Evolutionary conservation across 2,888 invertebrate species (phyloP).

Genomic region (Micropterix aruncella): DNA sequence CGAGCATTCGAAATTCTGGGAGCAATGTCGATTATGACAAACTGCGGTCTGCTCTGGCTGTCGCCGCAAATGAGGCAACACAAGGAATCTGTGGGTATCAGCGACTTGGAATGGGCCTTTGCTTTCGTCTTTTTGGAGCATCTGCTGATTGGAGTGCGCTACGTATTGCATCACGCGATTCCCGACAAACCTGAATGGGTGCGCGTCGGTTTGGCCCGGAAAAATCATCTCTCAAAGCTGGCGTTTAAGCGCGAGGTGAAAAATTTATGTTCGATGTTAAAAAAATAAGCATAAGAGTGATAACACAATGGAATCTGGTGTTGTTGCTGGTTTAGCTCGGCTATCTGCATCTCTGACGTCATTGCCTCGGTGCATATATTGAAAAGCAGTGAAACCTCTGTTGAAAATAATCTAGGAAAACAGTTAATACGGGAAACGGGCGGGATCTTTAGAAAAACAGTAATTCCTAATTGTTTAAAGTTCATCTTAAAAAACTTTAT

Average conservation of each 20-base stretch:
- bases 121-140: slow-evolving; percentile 58
- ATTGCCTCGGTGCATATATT: too few relatives aligned
- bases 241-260: slow-evolving; percentile 44
- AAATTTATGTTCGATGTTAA: too few relatives aligned
- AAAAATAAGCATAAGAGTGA: too few relatives aligned
- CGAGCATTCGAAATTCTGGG: slow-evolving; percentile 52
- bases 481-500: too few relatives aligned
- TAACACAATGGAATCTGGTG: too few relatives aligned
- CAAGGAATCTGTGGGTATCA: slow-evolving; percentile 18
- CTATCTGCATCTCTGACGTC: too few relatives aligned
- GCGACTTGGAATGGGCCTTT: slow-evolving; percentile 33
- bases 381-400: too few relatives aligned
- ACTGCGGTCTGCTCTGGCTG: slow-evolving; percentile 57
- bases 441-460: too few relatives aligned
- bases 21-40: slow-evolving; percentile 55
- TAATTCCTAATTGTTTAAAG: too few relatives aligned
- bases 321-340: too few relatives aligned
- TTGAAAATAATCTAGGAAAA: too few relatives aligned
- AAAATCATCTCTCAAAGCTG: slow-evolving; percentile 45
- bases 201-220: slow-evolving; percentile 42
- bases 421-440: too few relatives aligned
- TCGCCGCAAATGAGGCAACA: slow-evolving; percentile 42
- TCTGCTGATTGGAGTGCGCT: slow-evolving; percentile 46
- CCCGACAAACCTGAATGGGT: slow-evolving; percentile 59
- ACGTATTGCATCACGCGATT: slow-evolving; percentile 49